Conservation (phyloP, 2,888 invertebrate genomes). For the Tromatobia lineatoria region DNA sequence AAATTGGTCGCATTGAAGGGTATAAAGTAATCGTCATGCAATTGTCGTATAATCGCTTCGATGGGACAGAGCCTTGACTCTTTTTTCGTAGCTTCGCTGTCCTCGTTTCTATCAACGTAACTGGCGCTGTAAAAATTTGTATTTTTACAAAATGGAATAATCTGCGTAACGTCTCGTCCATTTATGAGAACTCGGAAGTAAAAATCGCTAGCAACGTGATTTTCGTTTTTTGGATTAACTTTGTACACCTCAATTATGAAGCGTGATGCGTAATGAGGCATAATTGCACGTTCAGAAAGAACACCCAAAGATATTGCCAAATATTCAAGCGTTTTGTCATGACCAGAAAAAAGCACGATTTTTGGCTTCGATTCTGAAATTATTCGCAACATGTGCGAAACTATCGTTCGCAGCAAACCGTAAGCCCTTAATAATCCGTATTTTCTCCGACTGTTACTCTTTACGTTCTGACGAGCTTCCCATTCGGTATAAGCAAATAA, state of each 20-base stretch:
- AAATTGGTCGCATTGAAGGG: constrained; percentile 95
- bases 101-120: constrained; percentile 76
- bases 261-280: constrained; percentile 95
- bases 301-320: constrained; percentile 93
- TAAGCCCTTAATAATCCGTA: constrained; percentile 90
- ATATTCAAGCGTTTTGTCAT: constrained; percentile 96
- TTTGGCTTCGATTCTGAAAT: constrained; percentile 92
- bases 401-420: constrained; percentile 93
- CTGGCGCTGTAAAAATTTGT: constrained; percentile 86
- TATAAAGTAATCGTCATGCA: constrained; percentile 95
- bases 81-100: constrained; percentile 85
- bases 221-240: constrained; percentile 88
- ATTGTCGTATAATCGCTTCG: constrained; percentile 94
- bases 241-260: constrained; percentile 95
- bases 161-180: constrained; percentile 94
- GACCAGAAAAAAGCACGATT: constrained; percentile 94
- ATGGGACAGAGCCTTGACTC: constrained; percentile 92
- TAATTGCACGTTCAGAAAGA: constrained; percentile 87
- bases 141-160: constrained; percentile 92
- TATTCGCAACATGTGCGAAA: constrained; percentile 93
- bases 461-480: constrained; percentile 89
- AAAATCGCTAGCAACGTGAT: constrained; percentile 89
- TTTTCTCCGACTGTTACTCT: constrained; percentile 87
- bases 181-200: constrained; percentile 95
- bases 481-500: constrained; percentile 94